Conservation (phyloP, 1,140 invertebrate genomes). For the Globodera rostochiensis region DNA sequence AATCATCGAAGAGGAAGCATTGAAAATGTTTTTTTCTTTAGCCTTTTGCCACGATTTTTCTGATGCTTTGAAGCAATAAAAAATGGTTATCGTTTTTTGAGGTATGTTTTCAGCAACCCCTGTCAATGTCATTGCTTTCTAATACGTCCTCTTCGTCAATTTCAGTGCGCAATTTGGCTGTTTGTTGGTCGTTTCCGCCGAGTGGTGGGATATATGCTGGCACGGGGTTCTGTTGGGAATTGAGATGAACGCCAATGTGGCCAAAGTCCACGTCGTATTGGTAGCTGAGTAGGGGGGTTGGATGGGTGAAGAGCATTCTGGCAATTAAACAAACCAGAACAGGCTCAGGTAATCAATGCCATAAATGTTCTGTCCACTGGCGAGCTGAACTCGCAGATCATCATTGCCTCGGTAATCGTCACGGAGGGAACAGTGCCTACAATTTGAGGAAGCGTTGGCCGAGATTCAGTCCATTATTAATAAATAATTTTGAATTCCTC, state of each 20-base stretch:
- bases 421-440: constrained; percentile 45
- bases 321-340: constrained; percentile 31
- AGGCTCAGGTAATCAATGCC: constrained; percentile 52
- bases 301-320: no score
- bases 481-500: no score
- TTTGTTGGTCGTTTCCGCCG: neutral
- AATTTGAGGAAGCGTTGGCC: neutral
- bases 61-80: no score
- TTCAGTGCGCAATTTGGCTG: neutral
- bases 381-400: constrained; percentile 44
- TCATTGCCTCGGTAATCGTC: constrained; percentile 48
- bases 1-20: no score
- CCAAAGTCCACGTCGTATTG: constrained; percentile 55
- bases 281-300: constrained; percentile 24
- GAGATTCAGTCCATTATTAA: constrained; percentile 9
- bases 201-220: constrained; percentile 35
- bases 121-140: constrained; percentile 27
- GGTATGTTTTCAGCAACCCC: constrained; percentile 7
- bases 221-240: constrained; percentile 38
- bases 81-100: no score
- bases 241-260: constrained; percentile 40
- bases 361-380: constrained; percentile 47
- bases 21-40: neutral
- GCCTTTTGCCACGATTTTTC: no score
- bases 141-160: constrained; percentile 1